Base-by-base conservation (phyloP, 2,888 invertebrate genomes). In the Melinaea menophilus region DNA sequence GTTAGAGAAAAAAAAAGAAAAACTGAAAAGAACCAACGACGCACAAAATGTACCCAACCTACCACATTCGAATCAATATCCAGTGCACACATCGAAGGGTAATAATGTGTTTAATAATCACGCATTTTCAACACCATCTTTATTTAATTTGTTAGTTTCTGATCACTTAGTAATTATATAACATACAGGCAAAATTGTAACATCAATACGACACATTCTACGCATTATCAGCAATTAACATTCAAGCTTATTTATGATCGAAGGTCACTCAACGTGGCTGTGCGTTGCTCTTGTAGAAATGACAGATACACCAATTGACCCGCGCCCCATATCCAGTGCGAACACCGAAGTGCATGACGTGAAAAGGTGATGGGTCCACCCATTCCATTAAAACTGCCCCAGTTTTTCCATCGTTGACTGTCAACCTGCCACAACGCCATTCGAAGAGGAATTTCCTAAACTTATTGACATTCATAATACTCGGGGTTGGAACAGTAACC, bases 261-360 rank as follows among this genome's bases (percentile, higher is more conserved):
- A 76, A 68, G 65, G 75, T 73, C 74, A 90, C 89, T 90, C 88
- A 90, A 90, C 90, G 84, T 73, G 73, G 75, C 68, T 77, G 79
- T 69, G 75, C 69, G 71, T 76, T 79, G 62, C 73, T 61, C 63
- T 69, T 72, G 75, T 73, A 69, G 83, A 81, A 90, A 73, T 90
- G 87, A 51, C 69, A 70, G 74, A 94, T 88, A 72, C 91, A 92
- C 94, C 94, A 94, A 68, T 91, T 85, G 66, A 94, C 94, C 65
- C 91, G 88, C 37, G 94, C 92, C 63, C 94, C 94, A 91, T 93
- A 94, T 64, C 89, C 92, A 12, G 93, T 93, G 65, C 94, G 91
- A 65, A 94, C 90, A 56, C 93, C 94, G 75, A 93, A 92, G 84
- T 93, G 92, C 63, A 92, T 91, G 61, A 94, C 80, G 56, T 91